Conservation (phyloP, 2,797 vertebrate species). For the Epinephelus awoara region DNA sequence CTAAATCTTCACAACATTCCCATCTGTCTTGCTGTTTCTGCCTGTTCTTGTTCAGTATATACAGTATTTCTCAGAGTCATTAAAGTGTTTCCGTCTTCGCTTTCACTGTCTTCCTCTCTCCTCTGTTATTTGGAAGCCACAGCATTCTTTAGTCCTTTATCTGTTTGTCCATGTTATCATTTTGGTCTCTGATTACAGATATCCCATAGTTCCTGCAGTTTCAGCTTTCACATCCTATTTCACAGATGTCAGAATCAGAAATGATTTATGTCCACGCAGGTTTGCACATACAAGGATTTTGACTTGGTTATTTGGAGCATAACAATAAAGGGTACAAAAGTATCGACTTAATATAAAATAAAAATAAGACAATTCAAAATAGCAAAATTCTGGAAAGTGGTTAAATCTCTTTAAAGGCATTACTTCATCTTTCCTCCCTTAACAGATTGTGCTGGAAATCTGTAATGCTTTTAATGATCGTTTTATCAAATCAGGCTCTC, state of each 20-base stretch:
- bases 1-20: constrained; percentile 43
- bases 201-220: constrained; percentile 12
- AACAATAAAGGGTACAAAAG: too few relatives aligned
- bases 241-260: constrained; percentile 7
- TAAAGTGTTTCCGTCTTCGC: constrained; percentile 47
- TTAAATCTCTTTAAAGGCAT: too few relatives aligned
- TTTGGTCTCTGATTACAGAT: constrained; percentile 62
- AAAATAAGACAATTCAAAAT: too few relatives aligned
- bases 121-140: constrained; percentile 63
- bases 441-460: too few relatives aligned
- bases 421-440: too few relatives aligned
- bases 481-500: too few relatives aligned
- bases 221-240: constrained; percentile 48
- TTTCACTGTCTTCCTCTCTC: constrained; percentile 37
- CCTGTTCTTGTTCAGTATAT: constrained; percentile 33
- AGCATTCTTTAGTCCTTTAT: constrained; percentile 38
- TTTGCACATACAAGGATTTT: too few relatives aligned
- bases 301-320: too few relatives aligned
- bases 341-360: too few relatives aligned
- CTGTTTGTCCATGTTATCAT: constrained; percentile 48
- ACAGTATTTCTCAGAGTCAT: constrained; percentile 49
- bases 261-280: too few relatives aligned
- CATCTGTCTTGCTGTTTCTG: constrained; percentile 34
- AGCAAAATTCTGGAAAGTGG: too few relatives aligned
- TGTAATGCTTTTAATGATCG: too few relatives aligned